Evolutionary conservation across 2,113 vertebrate species (phyloP).

Genomic region (Apaloderma vittatum): DNA sequence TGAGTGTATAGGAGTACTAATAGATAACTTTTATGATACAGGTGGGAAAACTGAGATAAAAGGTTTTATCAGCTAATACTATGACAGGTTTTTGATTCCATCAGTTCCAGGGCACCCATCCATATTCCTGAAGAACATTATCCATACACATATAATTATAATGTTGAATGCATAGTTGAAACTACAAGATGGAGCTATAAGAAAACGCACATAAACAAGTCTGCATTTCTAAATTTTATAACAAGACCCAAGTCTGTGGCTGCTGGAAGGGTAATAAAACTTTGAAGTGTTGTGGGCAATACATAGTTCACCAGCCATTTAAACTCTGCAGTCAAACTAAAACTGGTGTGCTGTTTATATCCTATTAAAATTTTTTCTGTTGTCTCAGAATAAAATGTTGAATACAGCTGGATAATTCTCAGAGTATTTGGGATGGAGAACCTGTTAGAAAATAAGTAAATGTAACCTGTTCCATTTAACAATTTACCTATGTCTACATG

Average conservation of each 20-base stretch:
- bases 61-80: background rate
- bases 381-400: background rate
- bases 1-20: background rate
- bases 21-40: background rate
- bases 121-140: background rate
- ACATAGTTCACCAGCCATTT: background rate
- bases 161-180: background rate
- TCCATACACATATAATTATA: background rate
- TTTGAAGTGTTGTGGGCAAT: background rate
- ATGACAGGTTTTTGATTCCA: background rate
- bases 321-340: background rate
- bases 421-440: background rate
- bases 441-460: background rate
- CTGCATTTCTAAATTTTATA: background rate
- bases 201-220: background rate
- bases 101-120: background rate
- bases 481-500: background rate
- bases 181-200: background rate
- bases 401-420: background rate
- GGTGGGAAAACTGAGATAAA: background rate
- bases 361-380: background rate
- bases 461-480: background rate
- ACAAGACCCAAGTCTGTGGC: background rate
- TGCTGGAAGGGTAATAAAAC: background rate
- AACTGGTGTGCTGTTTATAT: background rate